These are phyloP conservation scores for Nothoprocta perdicaria DNA, from an alignment of 2,113 vertebrate genomes.

Conservation along the genomic window DNA sequence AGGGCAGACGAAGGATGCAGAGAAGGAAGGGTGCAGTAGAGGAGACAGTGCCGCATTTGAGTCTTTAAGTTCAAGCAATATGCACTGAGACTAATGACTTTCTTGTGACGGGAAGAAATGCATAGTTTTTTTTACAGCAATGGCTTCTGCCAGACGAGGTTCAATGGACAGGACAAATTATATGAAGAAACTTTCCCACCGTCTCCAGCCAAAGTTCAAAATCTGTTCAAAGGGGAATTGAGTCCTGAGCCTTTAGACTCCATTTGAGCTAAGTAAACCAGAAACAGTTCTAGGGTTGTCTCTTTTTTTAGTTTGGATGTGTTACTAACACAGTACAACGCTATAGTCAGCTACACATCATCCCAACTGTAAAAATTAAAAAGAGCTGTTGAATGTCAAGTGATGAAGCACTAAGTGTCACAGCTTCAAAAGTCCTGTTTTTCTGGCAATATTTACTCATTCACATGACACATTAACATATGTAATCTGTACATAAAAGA, in stretches of 20 bases:
- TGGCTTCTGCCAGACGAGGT: neutral
- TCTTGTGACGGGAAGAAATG: neutral
- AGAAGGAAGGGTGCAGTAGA: neutral
- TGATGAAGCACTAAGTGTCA: constrained; percentile 67
- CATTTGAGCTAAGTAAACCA: constrained; percentile 54
- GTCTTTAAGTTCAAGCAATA: neutral
- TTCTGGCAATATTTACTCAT: constrained; percentile 74
- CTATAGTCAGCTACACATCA: constrained; percentile 72
- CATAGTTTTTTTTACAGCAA: neutral
- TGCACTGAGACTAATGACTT: neutral
- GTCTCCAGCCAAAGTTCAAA: constrained; percentile 9
- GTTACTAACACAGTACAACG: constrained; percentile 70
- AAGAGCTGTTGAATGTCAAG: constrained; percentile 74
- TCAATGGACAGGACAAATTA: neutral
- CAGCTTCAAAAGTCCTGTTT: constrained; percentile 69
- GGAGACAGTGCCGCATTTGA: neutral
- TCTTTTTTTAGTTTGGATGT: constrained; percentile 72
- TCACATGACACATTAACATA: constrained; percentile 73
- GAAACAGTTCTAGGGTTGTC: constrained; percentile 50
- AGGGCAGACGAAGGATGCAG: neutral
- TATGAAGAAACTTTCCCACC: neutral
- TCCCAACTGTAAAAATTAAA: constrained; percentile 74
- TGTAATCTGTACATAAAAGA: constrained; percentile 72
- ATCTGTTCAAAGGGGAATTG: constrained; percentile 23
- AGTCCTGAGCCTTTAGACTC: constrained; percentile 35